Evolutionary conservation across 2,888 invertebrate genomes (phyloP), one percentile per base, ranked within the genome.

Genomic region (Tenthredo amoena): DNA sequence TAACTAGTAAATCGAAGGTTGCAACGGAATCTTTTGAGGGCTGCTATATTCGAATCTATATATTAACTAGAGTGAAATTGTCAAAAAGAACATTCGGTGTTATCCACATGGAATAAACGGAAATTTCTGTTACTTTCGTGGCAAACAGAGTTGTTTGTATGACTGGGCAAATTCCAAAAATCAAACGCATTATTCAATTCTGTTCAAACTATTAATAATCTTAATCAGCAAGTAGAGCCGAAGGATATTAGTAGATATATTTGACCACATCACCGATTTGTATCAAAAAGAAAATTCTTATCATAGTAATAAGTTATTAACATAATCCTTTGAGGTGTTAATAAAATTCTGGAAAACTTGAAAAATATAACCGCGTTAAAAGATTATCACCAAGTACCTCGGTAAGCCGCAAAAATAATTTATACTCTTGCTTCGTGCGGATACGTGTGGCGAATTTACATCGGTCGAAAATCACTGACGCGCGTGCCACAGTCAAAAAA

Each of bases 131-230:
- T 62, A 40, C 37, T 12, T 21, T 62, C 15, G 40, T 81, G 15
- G 37, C 62, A 58, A 81, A 81, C 62, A 81, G 81, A 81, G 58
- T 81, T 62, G 58, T 81, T 81, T 81, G 58, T 37, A 79, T 37
- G 37, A 3, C 40, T 40, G 79, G 79, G 79, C 37, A 62, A 40
- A 58, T 79, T 79, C 79, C 79, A 34, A 77, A 31, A 77, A 40
- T 21, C 3, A 2, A 77, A 31, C 55, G 0, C 34, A 34, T 68
- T 43, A 62, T 12, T 10, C 12, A 62, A 21, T 21, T 21, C 40
- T 47, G 77, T 77, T 50, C 34, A 34, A 77, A 26, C 9, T 34
- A 34, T 18, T 26, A 55, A 77, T 10, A 55, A 34, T 77, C 15
- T 50, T 26, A 50, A 77, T 50, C 68, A 18, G 34, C 1, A 68